Evolutionary conservation across 2,888 invertebrate genomes (phyloP), one percentile per base, ranked within the genome.

Genomic region (Magallana nippona): DNA sequence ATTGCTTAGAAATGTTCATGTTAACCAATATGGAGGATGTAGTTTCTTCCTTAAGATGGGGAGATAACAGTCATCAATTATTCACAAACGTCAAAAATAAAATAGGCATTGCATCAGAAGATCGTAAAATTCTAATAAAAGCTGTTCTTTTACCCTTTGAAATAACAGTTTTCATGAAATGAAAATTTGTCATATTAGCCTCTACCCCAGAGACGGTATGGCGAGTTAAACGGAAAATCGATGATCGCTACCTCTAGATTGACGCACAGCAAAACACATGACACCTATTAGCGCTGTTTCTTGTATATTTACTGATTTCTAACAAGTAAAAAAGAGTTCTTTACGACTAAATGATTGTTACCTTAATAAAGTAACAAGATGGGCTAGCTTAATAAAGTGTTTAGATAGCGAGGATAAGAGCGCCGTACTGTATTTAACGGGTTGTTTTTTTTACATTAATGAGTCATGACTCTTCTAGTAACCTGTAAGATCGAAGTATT

Each of bases 101-200:
- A 71, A 27, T n/a, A 71, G 15, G 32, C 15, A 71, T 71, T 71
- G 27, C 71, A 71, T 71, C 71, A 71, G 15, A 15, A 22, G 15
- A 15, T 71, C 71, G 32, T 71, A 71, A 71, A 71, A 71, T 71
- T 71, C 27, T 27, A 22, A 71, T 71, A 71, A 71, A 71, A 71
- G 27, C 71, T 71, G 71, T 71, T 71, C 71, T 71, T 71, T 32
- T 71, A 71, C 13, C 71, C 71, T 22, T 71, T 71, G 71, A 71
- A 71, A 71, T 71, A 71, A 71, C 44, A 71, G 32, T 71, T 71
- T 71, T 71, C 71, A 71, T 22, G 71, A 71, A 71, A 71, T 22
- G 22, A 71, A 71, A 71, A 44, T 71, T 71, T 71, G 71, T 71
- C 71, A 71, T 71, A 22, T 71, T 71, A 71, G 19, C 71, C 71